Evolutionary conservation across 2,888 invertebrate species (phyloP), one percentile per base, ranked within the genome.

Genomic region (Aphrophora alni): DNA sequence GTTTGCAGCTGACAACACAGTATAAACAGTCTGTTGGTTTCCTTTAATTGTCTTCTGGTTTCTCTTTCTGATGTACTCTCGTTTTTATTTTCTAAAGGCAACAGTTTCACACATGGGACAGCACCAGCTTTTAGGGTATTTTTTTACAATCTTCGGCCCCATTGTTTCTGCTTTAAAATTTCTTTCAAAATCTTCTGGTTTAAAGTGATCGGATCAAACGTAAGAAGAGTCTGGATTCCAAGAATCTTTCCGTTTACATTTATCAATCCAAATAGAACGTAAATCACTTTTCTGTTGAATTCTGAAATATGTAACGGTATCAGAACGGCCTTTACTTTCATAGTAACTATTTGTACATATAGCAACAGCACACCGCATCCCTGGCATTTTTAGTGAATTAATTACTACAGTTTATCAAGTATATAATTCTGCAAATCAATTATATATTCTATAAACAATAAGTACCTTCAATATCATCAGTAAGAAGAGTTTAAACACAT

Each of bases 101-200:
- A 68, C n/a, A 68, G 68, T 68, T 68, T 68, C 24, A 68, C 24
- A 5, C 5, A 68, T 68, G 68, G 68, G 21, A 68, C 68, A 21
- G 68, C 14, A 12, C 24, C 24, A 68, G 68, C 5, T 24, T 68
- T 68, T 68, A 68, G 3, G 8, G 3, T 33, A 5, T 33, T 33
- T 33, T 68, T 24, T 68, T 68, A 7, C 3, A 24, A 5, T n/a
- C 14, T 68, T 68, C 4, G 10, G 68, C 4, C 68, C 68, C 68
- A 68, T 68, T 5, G 10, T 68, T 68, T 68, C 68, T 68, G 21
- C 68, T 68, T 24, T 68, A 3, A 68, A 68, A 68, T 68, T 68
- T 68, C 68, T 68, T 12, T 68, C 68, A n/a, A 68, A 68, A 68
- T 68, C 68, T 68, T 68, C 68, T 21, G 68, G 68, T 68, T 68